Base-by-base conservation (phyloP, 1,140 invertebrate species). In the Calliphora vicina region DNA sequence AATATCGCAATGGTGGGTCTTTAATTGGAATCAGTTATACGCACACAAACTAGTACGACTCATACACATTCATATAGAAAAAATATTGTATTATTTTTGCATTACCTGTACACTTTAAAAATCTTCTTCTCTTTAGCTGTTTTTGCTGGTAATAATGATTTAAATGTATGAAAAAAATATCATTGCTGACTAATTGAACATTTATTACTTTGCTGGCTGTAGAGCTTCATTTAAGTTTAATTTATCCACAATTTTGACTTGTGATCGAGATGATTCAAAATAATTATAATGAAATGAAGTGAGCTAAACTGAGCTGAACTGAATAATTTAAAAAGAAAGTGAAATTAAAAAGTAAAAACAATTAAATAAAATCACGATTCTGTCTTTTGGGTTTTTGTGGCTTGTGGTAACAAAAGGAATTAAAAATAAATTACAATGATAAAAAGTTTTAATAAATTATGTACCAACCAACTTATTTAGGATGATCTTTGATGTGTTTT, bases 171-270 rank as follows among this genome's bases (percentile, higher is more conserved):
- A 17, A 67, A 67, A 67, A 23, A 23, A 67, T 20, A 23, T 67
- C 61, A 67, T 23, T 67, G 61, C 61, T 67, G 61, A 67, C 61
- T 67, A 67, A 67, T 67, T 67, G 61, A 67, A 67, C 61, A 25
- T 67, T 23, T 23, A 67, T 67, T 67, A 67, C 61, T 23, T 23
- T 50, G 45, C 15, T 15, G 10, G 61, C 10, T 23, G 61, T n/a
- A n/a, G n/a, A n/a, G n/a, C n/a, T n/a, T n/a, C n/a, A n/a, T n/a
- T n/a, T n/a, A n/a, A n/a, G n/a, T n/a, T n/a, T n/a, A n/a, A n/a
- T n/a, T n/a, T n/a, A n/a, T n/a, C n/a, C n/a, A n/a, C n/a, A n/a
- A n/a, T n/a, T n/a, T n/a, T n/a, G n/a, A n/a, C n/a, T n/a, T n/a
- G n/a, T n/a, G n/a, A 23, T 10, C 61, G n/a, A 67, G 61, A 67